Evolutionary conservation across 1,140 invertebrate genomes (phyloP), one percentile per base, ranked within the genome.

Genomic region (Heliconius hermathena): DNA sequence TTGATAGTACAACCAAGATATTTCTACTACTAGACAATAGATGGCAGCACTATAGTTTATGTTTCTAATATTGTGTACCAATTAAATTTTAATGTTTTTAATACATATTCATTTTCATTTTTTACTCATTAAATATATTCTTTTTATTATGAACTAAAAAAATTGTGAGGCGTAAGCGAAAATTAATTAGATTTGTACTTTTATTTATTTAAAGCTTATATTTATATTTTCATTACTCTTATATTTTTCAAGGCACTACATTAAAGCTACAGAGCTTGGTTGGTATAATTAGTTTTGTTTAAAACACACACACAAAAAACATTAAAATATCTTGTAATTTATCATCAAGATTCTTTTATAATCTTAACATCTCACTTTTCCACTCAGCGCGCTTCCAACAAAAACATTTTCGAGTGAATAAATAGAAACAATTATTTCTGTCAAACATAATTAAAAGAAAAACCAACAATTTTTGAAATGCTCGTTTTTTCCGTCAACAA

Each of bases 401-500:
- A n/a, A 20, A 54, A 54, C 5, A 5, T n/a, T 54, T 54, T 1
- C 41, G 3, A 52, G 2, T 52, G 6, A 52, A 52, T 20, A 52
- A 52, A 52, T 52, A 52, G 16, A 52, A 52, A 52, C 18, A 52
- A 52, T 20, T 52, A 49, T 49, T 49, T 49, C 49, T 49, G 20
- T 57, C 54, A 8, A n/a, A 57, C 2, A 57, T 20, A 60, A 60
- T 26, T 60, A 26, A 60, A 26, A n/a, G 3, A 29, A 26, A n/a
- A 13, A 9, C 9, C 1, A 60, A 60, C 22, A 26, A 60, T 26
- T 60, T 60, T 26, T 57, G 11, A 60, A 60, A 60, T 29, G 29
- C 1, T 29, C 29, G 29, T 8, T 38, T 26, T 76, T 76, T 70
- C 74, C 36, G 73, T 79, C 73, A 79, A 71, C 78, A 76, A 71